Base-by-base conservation (phyloP, 2,888 invertebrate genomes). In the Eupeodes luniger region DNA sequence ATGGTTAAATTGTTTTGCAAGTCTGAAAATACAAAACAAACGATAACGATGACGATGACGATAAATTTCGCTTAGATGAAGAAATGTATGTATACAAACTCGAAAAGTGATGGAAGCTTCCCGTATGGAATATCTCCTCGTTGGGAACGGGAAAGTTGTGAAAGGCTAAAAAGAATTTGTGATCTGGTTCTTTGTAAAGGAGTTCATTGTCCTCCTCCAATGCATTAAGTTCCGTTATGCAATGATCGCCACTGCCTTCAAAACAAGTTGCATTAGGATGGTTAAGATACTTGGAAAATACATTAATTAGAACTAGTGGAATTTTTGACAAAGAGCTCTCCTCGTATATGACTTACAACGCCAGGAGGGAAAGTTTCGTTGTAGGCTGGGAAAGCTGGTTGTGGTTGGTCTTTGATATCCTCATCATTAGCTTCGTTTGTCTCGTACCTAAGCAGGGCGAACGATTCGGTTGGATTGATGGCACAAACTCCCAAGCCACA, bases 231-330 rank as follows among this genome's bases (percentile, higher is more conserved):
- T 91, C 91, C 2, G 90, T 85, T 5, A 92, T 75, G 51, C 91
- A 92, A n/a, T 90, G 83, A 55, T 90, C 85, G 10, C 61, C 67
- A 27, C 66, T 47, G 10, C 69, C 72, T 16, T 16, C 75, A 66
- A 89, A 86, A 72, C 92, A 92, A 0, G 89, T 88, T 14, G 91
- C 86, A 76, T 91, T 91, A 6, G 92, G 92, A 79, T 91, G 90
- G 64, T 92, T 91, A 6, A 92, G 79, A 12, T 77, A 44, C 91
- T 91, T 19, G 7, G 36, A 77, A 40, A 67, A 5, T 0, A 57
- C 6, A 59, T 27, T 6, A 19, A 34, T 55, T 44, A 79, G 55
- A 14, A 59, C 19, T 11, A 34, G 27, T 19, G 47, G 0, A 51
- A 16, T 36, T 19, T 66, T 7, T 36, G 0, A 1, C 40, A 36